A percentile compares a stretch with the other conserved stretches of the same genome.
Conservation (phyloP, 2,888 invertebrate genomes). For the Pollenia angustigena region DNA sequence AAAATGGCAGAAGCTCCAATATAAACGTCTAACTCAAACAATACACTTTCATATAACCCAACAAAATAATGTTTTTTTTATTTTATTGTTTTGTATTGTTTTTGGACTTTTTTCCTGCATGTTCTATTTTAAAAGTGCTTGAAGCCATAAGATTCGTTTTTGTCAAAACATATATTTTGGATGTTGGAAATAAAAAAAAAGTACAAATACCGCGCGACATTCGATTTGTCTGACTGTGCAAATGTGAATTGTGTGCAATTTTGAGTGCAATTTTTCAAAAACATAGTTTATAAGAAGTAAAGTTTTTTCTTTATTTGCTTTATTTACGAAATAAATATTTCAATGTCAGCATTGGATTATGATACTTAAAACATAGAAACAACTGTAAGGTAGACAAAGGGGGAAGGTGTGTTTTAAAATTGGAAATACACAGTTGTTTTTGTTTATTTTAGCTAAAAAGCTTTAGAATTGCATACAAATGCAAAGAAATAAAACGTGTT, state of each 20-base stretch:
- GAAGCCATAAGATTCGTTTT: constrained; percentile 18
- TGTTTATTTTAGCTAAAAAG: background rate
- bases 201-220: constrained; percentile 1
- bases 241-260: constrained; percentile 12
- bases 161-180: background rate
- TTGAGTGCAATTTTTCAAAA: constrained; percentile 49
- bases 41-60: background rate
- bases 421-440: background rate
- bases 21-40: constrained; percentile 5
- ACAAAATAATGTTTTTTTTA: constrained; percentile 1
- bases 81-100: constrained; percentile 20
- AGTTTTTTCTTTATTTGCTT: constrained; percentile 8
- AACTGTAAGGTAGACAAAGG: background rate
- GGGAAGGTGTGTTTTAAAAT: background rate
- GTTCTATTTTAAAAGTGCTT: constrained; percentile 17
- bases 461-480: no score
- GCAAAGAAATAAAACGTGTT: no score
- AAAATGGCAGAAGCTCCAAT: background rate
- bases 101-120: background rate
- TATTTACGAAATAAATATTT: constrained; percentile 55
- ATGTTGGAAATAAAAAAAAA: background rate
- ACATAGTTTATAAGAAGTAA: constrained; percentile 2
- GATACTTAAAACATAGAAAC: constrained; percentile 33
- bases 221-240: background rate
- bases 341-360: constrained; percentile 62